These are phyloP conservation scores for Maniola jurtina DNA, from an alignment of 1,140 invertebrate genomes.

Conservation along the genomic window DNA sequence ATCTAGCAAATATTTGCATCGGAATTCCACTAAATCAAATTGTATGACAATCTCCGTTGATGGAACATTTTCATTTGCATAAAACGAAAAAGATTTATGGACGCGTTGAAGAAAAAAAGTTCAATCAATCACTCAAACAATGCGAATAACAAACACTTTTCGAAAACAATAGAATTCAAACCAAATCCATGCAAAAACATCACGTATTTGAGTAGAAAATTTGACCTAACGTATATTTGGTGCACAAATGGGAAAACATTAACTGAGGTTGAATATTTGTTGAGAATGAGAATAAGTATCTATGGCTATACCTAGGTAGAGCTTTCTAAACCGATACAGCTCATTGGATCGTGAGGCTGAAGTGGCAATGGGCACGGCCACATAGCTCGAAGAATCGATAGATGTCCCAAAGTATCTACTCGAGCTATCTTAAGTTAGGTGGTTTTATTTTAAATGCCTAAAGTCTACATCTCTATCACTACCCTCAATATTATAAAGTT, in stretches of 20 bases:
- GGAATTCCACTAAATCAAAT: not conserved
- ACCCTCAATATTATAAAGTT: too few relatives aligned
- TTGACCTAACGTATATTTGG: not conserved
- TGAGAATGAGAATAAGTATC: not conserved
- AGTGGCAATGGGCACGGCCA: too few relatives aligned
- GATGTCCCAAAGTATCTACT: too few relatives aligned
- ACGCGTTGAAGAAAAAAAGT: not conserved
- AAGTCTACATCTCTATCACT: too few relatives aligned
- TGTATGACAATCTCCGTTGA: not conserved
- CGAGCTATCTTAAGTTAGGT: too few relatives aligned
- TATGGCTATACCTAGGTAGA: too few relatives aligned
- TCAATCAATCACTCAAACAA: slow-evolving; percentile 3
- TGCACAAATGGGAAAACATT: not conserved
- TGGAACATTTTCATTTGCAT: slow-evolving; percentile 6
- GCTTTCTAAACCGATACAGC: too few relatives aligned
- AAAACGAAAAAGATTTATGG: slow-evolving; percentile 1
- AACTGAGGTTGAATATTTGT: not conserved
- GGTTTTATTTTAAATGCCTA: too few relatives aligned
- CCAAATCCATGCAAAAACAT: slow-evolving; percentile 5
- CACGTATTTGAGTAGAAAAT: slow-evolving; percentile 13
- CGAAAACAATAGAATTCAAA: slow-evolving; percentile 11
- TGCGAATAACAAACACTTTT: slow-evolving; percentile 8
- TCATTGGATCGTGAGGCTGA: too few relatives aligned
- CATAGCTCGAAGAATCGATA: too few relatives aligned
- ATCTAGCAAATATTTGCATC: not conserved